Percentiles rank a stretch among this genome's conserved stretches.
These are phyloP conservation scores for Tyria jacobaeae DNA, from an alignment of 2,888 invertebrate genomes.

Conservation along the genomic window DNA sequence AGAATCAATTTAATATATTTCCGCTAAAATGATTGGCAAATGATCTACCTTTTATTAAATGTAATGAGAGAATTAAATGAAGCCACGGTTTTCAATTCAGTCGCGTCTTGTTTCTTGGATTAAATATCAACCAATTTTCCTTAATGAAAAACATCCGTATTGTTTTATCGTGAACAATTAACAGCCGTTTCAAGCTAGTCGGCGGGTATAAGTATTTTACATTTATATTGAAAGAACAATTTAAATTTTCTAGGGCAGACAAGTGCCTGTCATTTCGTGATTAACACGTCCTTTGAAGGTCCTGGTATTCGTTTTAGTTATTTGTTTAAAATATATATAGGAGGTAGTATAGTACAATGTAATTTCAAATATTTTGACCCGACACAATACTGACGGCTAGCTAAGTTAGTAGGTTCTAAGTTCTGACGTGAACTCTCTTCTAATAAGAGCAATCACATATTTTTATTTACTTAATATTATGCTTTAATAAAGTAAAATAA, in stretches of 20 bases:
- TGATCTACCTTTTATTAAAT: constrained; percentile 39
- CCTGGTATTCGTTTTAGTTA: neutral
- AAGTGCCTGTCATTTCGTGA: neutral
- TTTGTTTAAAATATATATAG: neutral
- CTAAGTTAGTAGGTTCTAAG: neutral
- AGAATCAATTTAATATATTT: constrained; percentile 42
- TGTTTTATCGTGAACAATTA: constrained; percentile 36
- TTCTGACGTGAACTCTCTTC: too few species aligned
- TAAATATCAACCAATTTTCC: constrained; percentile 47
- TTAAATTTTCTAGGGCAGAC: neutral
- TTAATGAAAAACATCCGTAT: constrained; percentile 37
- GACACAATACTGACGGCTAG: neutral
- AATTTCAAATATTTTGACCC: too few species aligned
- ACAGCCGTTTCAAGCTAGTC: constrained; percentile 29
- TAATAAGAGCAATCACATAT: too few species aligned
- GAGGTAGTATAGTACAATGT: neutral
- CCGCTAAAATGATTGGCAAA: constrained; percentile 30
- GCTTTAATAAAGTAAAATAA: too few species aligned
- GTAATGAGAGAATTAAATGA: constrained; percentile 42
- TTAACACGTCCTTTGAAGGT: neutral
- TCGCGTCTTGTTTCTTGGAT: constrained; percentile 29
- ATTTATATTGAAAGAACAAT: neutral
- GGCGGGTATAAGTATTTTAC: constrained; percentile 8
- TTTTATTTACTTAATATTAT: too few species aligned
- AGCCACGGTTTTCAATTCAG: constrained; percentile 37